phyloP scores from a whole-genome alignment of 2,888 invertebrate species.

The Abscondita cerata region DNA sequence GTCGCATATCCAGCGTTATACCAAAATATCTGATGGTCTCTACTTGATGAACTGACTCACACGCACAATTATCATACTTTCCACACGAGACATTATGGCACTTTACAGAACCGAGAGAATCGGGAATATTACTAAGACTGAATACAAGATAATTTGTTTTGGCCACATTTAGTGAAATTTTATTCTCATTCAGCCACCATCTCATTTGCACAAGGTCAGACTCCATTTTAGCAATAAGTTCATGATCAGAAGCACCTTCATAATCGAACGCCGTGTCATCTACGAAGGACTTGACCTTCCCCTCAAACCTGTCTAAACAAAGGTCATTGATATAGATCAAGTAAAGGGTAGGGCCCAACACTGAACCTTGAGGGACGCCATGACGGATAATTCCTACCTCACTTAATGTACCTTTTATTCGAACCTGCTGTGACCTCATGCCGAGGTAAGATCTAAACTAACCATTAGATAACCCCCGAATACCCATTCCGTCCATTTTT shows the following conservation, averaged over 20 bases:
- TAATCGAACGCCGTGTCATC: neutral
- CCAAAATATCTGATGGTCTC: no score
- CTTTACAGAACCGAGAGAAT: neutral
- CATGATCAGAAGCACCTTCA: neutral
- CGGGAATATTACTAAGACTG: neutral
- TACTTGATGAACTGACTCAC: no score
- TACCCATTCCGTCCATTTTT: neutral
- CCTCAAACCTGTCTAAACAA: neutral
- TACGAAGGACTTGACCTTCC: neutral
- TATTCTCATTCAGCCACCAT: constrained; percentile 1
- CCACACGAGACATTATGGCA: neutral
- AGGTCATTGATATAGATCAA: neutral
- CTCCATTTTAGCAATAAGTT: neutral
- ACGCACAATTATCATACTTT: no score
- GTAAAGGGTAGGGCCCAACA: neutral
- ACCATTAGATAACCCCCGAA: neutral
- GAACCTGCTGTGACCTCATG: neutral
- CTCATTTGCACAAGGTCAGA: neutral
- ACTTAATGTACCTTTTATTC: neutral
- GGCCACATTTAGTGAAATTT: neutral
- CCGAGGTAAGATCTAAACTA: neutral
- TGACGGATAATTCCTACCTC: neutral
- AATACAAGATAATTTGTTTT: neutral
- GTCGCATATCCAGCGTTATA: no score
- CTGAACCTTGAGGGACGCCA: neutral